Evolutionary conservation across 2,888 invertebrate species (phyloP).

Genomic region (Hirudinaria manillensis): DNA sequence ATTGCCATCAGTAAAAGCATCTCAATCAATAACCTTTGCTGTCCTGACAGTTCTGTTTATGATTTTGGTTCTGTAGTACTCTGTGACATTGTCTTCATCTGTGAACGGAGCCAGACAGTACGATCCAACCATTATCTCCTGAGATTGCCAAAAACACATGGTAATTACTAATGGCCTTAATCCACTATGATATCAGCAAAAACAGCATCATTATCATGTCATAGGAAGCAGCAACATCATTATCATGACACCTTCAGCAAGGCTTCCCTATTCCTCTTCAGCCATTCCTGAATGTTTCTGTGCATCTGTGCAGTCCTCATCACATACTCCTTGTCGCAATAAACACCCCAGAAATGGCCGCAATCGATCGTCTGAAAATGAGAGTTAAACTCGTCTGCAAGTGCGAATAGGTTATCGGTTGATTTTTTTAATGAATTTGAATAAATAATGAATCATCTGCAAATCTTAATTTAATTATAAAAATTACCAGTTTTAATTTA

Average conservation of each 20-base stretch:
- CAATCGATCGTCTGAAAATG: slow-evolving; percentile 60
- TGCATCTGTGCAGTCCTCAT: not conserved
- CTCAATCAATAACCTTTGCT: not conserved
- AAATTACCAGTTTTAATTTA: no score
- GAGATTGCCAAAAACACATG: not conserved
- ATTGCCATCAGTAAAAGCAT: not conserved
- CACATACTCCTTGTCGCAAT: not conserved
- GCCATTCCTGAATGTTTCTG: slow-evolving; percentile 29
- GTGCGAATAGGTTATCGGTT: no score
- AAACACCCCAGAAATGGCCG: slow-evolving; percentile 67
- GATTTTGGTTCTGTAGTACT: slow-evolving; percentile 61
- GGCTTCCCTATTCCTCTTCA: not conserved
- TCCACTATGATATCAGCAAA: not conserved
- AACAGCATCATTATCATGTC: not conserved
- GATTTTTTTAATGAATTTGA: no score
- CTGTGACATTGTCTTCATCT: slow-evolving; percentile 44
- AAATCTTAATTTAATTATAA: no score
- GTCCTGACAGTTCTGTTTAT: slow-evolving; percentile 36
- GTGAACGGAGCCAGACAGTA: slow-evolving; percentile 47
- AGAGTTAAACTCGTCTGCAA: not conserved
- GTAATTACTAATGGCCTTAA: not conserved
- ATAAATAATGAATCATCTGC: no score
- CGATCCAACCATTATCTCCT: not conserved
- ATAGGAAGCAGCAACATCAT: not conserved
- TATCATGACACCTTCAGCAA: not conserved